Conservation (phyloP, 2,797 vertebrate species). For the Myotis myotis region DNA sequence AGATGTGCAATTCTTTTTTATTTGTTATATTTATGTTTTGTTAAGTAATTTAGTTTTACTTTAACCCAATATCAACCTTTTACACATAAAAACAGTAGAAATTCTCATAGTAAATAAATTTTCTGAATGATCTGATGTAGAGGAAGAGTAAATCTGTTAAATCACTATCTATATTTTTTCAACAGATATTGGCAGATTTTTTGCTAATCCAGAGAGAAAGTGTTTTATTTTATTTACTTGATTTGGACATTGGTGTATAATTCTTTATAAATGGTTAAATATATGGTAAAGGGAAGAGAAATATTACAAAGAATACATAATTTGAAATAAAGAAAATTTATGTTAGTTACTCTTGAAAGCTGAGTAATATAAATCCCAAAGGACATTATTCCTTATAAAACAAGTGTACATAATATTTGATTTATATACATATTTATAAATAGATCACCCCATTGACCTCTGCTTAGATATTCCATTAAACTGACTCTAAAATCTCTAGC, state of each 20-base stretch:
- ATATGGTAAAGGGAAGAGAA: not conserved
- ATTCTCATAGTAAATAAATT: not conserved
- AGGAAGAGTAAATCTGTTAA: not conserved
- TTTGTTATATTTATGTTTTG: not conserved
- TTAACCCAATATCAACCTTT: not conserved
- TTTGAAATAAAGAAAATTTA: conserved; percentile 14
- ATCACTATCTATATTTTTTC: not conserved
- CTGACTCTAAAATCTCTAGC: not conserved
- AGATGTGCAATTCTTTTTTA: not conserved
- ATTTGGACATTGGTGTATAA: not conserved
- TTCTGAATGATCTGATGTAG: not conserved
- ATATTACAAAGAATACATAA: not conserved
- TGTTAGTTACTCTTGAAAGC: not conserved
- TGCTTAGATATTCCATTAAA: not conserved
- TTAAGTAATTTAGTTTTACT: not conserved
- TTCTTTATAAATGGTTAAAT: not conserved
- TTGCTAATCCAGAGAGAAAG: not conserved
- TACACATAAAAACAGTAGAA: not conserved
- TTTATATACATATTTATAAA: conserved; percentile 18
- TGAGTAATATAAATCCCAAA: not conserved
- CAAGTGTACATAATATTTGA: not conserved
- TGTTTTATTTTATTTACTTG: conserved; percentile 6
- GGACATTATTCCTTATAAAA: not conserved
- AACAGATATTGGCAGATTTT: not conserved
- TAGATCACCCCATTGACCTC: not conserved